These are phyloP conservation scores for Synergus itoensis DNA, from an alignment of 2,888 invertebrate genomes.

Conservation along the genomic window DNA sequence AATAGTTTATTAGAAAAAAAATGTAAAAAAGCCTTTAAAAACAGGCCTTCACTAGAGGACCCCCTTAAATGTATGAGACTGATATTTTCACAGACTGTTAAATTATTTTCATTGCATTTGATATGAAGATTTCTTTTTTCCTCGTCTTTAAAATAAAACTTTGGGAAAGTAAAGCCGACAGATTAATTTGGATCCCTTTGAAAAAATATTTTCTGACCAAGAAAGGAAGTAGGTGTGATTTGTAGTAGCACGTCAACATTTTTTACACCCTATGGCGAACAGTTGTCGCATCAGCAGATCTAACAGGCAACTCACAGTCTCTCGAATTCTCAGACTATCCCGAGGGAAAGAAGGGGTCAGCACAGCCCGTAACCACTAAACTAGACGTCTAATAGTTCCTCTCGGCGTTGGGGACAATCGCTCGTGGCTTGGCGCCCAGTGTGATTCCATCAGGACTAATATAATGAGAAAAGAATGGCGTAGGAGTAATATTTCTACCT, in stretches of 20 bases:
- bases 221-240: conserved; percentile 9
- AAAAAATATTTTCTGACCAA: neutral
- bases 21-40: too few species aligned
- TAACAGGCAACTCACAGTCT: conserved; percentile 3
- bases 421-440: conserved; percentile 48
- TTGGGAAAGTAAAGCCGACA: neutral
- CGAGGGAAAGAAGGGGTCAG: conserved; percentile 40
- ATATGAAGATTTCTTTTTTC: too few species aligned
- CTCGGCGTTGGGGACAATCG: conserved; percentile 60
- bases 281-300: conserved; percentile 31
- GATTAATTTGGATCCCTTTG: neutral
- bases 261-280: conserved; percentile 26
- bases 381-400: conserved; percentile 66
- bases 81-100: too few species aligned
- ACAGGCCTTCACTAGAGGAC: too few species aligned
- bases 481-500: neutral
- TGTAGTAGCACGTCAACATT: conserved; percentile 26
- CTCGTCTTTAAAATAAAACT: neutral
- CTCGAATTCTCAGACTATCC: conserved; percentile 9
- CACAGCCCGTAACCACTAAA: conserved; percentile 63
- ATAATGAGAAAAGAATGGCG: neutral
- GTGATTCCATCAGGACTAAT: neutral
- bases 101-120: too few species aligned
- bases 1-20: too few species aligned
- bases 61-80: too few species aligned